phyloP scores from a whole-genome alignment of 1,140 invertebrate species.

The Laupala kohalensis region DNA sequence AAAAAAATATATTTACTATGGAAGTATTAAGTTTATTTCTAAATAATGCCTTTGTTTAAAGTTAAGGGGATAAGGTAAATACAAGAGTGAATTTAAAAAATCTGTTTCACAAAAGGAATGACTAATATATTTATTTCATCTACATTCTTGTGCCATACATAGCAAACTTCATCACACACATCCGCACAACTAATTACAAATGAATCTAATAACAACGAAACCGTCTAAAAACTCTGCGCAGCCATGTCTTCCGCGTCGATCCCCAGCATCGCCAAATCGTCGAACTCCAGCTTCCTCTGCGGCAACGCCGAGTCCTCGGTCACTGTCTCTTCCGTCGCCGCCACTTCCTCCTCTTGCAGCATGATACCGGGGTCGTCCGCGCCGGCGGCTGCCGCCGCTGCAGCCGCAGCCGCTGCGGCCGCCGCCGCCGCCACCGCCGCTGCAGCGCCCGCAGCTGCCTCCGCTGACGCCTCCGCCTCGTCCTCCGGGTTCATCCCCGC shows the following conservation, averaged over 20 bases:
- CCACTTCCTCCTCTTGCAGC: slow-evolving; percentile 10
- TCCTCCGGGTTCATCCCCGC: slow-evolving; percentile 6
- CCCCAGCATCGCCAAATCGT: slow-evolving; percentile 33
- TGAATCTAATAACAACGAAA: background rate
- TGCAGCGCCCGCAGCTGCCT: too few species aligned
- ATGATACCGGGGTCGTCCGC: slow-evolving; percentile 11
- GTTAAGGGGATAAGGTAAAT: too few species aligned
- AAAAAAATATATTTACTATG: too few species aligned
- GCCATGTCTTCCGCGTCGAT: slow-evolving; percentile 32
- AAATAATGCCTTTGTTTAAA: too few species aligned
- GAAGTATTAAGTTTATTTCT: too few species aligned
- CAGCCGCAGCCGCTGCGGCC: too few species aligned
- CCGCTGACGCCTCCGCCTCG: background rate
- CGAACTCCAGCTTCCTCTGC: slow-evolving; percentile 10
- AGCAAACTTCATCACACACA: background rate
- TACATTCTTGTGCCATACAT: background rate
- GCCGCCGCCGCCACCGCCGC: background rate
- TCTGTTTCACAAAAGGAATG: too few species aligned
- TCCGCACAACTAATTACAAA: background rate
- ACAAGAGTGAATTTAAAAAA: too few species aligned
- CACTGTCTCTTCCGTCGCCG: background rate
- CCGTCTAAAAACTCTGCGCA: slow-evolving; percentile 11
- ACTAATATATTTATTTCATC: background rate
- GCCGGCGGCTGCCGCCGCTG: too few species aligned
- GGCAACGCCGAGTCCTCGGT: too few species aligned